These are phyloP conservation scores for Herpailurus yagouaroundi DNA, from an alignment of 2,113 vertebrate species.

Conservation along the genomic window DNA sequence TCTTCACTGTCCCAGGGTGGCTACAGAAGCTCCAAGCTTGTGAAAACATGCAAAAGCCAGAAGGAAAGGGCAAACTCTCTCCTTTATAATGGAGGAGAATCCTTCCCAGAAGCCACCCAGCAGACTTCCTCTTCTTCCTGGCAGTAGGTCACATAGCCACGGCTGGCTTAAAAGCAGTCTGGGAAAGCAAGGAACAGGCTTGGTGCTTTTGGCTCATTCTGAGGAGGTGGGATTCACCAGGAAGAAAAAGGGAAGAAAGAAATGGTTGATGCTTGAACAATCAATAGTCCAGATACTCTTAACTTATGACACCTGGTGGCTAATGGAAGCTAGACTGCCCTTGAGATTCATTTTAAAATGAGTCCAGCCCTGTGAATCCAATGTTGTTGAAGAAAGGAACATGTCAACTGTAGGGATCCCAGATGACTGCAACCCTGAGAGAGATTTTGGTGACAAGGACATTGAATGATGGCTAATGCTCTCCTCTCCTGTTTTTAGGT, in stretches of 20 bases:
- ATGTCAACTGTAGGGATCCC: not conserved
- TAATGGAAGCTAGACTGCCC: not conserved
- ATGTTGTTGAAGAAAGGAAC: not conserved
- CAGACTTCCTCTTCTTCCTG: not conserved
- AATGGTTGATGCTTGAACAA: not conserved
- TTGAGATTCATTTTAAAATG: not conserved
- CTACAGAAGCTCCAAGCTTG: not conserved
- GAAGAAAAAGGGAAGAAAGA: not conserved
- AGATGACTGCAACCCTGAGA: fast-evolving
- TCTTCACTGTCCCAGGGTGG: not conserved
- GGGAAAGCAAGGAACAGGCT: not conserved
- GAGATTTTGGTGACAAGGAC: not conserved
- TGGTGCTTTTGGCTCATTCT: not conserved
- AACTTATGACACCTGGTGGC: not conserved
- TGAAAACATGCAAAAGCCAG: not conserved
- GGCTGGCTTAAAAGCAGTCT: not conserved
- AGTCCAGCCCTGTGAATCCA: not conserved
- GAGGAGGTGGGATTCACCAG: not conserved
- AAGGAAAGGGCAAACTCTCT: not conserved
- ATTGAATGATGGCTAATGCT: not conserved
- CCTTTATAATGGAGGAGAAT: not conserved
- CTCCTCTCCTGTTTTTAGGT: conserved; percentile 86
- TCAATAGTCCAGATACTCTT: not conserved
- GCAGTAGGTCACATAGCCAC: not conserved
- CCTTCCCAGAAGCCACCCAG: not conserved